Percentiles rank a stretch among this genome's conserved stretches.
Evolutionary conservation across 2,888 invertebrate species (phyloP).

Genomic region (Chloroclysta siterata): DNA sequence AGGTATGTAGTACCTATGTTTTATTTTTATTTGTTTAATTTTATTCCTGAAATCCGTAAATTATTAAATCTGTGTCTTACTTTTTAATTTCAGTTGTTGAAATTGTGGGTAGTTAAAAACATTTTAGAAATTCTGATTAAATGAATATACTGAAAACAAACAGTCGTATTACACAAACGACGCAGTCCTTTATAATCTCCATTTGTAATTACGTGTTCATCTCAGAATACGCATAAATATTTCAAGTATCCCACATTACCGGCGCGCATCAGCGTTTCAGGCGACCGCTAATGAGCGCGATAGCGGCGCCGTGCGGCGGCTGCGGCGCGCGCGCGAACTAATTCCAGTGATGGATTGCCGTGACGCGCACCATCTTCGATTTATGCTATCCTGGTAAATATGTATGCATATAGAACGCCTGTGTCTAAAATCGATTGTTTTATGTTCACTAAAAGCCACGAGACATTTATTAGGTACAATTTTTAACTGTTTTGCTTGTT

Average conservation of each 20-base stretch:
- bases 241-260: slow-evolving; percentile 52
- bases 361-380: slow-evolving; percentile 48
- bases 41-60: too few species aligned
- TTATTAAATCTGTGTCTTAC: too few species aligned
- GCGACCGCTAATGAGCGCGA: slow-evolving; percentile 80
- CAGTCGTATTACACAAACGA: not conserved
- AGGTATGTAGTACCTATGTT: too few species aligned
- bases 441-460: not conserved
- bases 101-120: too few species aligned
- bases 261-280: slow-evolving; percentile 56
- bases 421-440: not conserved
- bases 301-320: slow-evolving; percentile 72
- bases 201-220: slow-evolving; percentile 14
- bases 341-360: slow-evolving; percentile 78
- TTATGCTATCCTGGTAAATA: slow-evolving; percentile 45
- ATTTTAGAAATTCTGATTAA: not conserved
- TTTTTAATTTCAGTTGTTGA: too few species aligned
- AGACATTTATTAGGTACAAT: not conserved
- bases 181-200: not conserved
- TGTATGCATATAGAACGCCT: too few species aligned
- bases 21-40: too few species aligned
- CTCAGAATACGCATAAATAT: slow-evolving; percentile 27
- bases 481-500: not conserved
- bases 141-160: not conserved
- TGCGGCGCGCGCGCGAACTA: slow-evolving; percentile 76